Percentiles rank a stretch among this genome's conserved stretches.
Evolutionary conservation across 2,888 invertebrate genomes (phyloP).

Genomic region (Cheilosia variabilis): DNA sequence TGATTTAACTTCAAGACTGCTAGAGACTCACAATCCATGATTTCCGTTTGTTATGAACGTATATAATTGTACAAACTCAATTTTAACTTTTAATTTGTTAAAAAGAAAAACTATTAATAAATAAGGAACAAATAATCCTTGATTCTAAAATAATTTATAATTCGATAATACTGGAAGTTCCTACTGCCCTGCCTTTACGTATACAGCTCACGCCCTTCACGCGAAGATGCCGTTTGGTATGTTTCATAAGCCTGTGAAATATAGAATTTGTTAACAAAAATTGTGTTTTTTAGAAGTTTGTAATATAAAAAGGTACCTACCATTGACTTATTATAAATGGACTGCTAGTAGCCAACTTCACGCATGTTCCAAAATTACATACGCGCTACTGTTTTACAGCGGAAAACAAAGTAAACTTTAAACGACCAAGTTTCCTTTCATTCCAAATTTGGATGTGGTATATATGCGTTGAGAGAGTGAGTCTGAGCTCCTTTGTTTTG

Average conservation of each 20-base stretch:
- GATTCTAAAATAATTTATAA: no score
- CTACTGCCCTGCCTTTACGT: conserved; percentile 38
- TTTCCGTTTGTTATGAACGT: not conserved
- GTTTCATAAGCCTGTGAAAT: conserved; percentile 76
- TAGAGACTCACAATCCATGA: conserved; percentile 55
- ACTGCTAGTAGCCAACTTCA: no score
- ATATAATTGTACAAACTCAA: not conserved
- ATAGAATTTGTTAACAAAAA: conserved; percentile 7
- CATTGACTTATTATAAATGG: no score
- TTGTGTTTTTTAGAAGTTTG: not conserved
- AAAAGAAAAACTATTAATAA: not conserved
- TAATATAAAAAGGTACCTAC: not conserved
- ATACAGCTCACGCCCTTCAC: conserved; percentile 48
- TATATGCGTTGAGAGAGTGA: no score
- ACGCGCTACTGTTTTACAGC: no score
- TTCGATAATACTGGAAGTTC: not conserved
- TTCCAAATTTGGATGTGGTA: no score
- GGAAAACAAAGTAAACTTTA: no score
- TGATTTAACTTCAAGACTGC: conserved; percentile 85
- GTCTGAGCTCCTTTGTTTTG: no score
- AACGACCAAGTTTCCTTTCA: no score
- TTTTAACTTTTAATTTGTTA: not conserved
- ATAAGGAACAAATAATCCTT: no score
- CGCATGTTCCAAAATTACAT: no score
- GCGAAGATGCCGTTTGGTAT: conserved; percentile 59